Evolutionary conservation across 92 coral and sea anemone species (phyloP), one percentile per base, ranked within the genome.

Genomic region (Blastomussa wellsi): DNA sequence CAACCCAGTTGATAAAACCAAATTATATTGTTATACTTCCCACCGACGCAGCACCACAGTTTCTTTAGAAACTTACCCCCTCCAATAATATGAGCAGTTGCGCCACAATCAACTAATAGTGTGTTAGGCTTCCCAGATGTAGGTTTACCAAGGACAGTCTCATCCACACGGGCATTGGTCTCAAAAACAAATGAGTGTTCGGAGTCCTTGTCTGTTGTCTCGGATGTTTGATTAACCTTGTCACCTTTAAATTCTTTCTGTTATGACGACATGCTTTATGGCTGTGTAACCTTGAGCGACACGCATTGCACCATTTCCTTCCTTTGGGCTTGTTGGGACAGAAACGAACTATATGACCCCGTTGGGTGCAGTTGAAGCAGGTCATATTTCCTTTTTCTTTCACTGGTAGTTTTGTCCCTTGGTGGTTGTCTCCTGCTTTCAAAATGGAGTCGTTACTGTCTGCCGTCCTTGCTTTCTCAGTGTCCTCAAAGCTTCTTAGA

Each of bases 71-170:
- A 33, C 49, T 31, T 71, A 9, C 44, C 32, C 49, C 0, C 20
- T 17, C 8, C 26, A 71, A 33, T 71, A 71, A 71, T 71, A 33
- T 71, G 76, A 20, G 76, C 28, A 71, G 76, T 71, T 35, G 76
- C 76, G 15, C 76, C 76, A 31, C 76, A 71, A 71, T 71, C 76
- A 35, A 71, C 76, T 71, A 7, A 71, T 9, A 70, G 76, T 39
- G 76, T 35, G 76, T 31, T 32, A 6, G n/a, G 76, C 48, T 39
- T 71, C 44, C 76, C 24, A 31, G 76, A 39, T 39, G 48, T 39
- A 35, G 76, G 76, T 3, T 71, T 32, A 1, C 76, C 76, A 17
- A 44, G 33, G 48, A 71, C 48, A 71, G 7, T 71, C 48, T 39
- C 76, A 12, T 32, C 76, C 48, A 13, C 76, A 31, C 14, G 76